A percentile compares a stretch with the other conserved stretches of the same genome.
These are phyloP conservation scores for Hirundichthys speculiger DNA, from an alignment of 2,113 vertebrate species.

Conservation along the genomic window DNA sequence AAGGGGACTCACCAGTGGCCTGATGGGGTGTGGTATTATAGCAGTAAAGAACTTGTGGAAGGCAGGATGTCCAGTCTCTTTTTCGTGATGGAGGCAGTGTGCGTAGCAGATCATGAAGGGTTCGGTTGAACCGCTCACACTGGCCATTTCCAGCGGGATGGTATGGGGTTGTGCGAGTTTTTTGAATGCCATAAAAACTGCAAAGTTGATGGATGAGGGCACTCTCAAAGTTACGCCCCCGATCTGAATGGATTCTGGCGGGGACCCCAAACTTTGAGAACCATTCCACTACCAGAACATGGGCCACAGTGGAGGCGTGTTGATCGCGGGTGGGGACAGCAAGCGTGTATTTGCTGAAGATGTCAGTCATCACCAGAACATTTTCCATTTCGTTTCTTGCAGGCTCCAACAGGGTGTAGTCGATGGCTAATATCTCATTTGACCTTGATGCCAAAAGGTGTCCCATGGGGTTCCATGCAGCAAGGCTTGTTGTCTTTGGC, in stretches of 20 bases:
- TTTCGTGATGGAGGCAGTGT: neutral
- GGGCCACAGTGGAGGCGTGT: neutral
- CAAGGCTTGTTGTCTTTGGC: neutral
- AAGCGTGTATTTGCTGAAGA: neutral
- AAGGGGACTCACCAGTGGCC: neutral
- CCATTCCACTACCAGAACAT: neutral
- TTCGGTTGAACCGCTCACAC: neutral
- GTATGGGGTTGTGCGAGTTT: neutral
- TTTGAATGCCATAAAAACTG: neutral
- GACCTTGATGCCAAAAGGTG: too few relatives aligned
- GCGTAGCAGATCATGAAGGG: neutral
- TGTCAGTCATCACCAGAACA: neutral
- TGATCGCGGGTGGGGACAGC: conserved; percentile 14
- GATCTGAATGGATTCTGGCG: conserved; percentile 7
- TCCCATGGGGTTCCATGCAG: neutral
- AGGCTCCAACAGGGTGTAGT: neutral
- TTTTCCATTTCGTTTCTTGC: neutral
- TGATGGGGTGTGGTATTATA: neutral
- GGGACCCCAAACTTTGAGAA: conserved; percentile 22
- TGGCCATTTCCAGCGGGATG: neutral
- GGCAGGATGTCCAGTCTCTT: neutral
- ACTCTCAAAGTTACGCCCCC: conserved; percentile 13
- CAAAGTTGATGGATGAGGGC: neutral
- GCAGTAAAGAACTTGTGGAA: neutral
- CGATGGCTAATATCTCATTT: neutral